These are phyloP conservation scores for Myathropa florea DNA, from an alignment of 2,888 invertebrate genomes.

Conservation along the genomic window DNA sequence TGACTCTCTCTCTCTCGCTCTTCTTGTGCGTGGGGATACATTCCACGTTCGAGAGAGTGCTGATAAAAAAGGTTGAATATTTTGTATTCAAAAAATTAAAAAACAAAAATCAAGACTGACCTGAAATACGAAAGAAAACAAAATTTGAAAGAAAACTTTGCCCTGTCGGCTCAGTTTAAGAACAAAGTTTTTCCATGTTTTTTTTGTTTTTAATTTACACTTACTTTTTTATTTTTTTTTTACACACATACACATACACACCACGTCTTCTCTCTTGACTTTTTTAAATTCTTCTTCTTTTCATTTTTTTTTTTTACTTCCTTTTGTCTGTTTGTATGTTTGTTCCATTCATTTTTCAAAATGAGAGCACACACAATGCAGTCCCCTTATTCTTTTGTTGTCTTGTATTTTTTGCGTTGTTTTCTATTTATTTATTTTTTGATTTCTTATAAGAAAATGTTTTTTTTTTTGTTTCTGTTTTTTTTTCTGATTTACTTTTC, in stretches of 20 bases:
- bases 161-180: neutral
- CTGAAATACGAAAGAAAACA: no score
- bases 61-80: neutral
- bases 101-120: neutral
- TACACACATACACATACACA: neutral
- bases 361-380: neutral
- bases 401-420: neutral
- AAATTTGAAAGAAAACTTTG: neutral
- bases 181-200: neutral
- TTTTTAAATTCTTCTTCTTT: conserved; percentile 9
- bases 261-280: neutral
- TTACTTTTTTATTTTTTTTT: neutral
- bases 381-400: neutral
- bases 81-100: no score
- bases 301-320: conserved; percentile 7
- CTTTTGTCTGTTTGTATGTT: neutral
- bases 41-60: neutral
- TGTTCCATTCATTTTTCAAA: no score
- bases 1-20: neutral
- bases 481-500: conserved; percentile 11
- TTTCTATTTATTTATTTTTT: no score
- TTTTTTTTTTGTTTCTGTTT: neutral
- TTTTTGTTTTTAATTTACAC: neutral
- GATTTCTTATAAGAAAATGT: neutral
- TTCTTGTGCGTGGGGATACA: neutral